Evolutionary conservation across 2,888 invertebrate species (phyloP).

Genomic region (Physocephala rufipes): DNA sequence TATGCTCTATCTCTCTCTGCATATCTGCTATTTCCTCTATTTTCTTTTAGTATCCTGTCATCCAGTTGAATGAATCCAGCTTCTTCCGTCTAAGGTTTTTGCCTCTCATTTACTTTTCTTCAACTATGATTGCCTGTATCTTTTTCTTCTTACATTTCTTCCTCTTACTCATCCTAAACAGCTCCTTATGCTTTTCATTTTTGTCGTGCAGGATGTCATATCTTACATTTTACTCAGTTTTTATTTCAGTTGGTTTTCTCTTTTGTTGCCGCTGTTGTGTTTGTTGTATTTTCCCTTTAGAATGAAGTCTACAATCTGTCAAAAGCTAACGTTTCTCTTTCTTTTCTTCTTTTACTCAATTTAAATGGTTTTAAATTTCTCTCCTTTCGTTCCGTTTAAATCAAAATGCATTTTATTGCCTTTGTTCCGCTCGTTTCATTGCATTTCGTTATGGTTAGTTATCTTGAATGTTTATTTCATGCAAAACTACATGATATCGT

Average conservation of each 20-base stretch:
- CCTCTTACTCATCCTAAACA: not conserved
- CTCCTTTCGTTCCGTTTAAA: constrained; percentile 16
- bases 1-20: no score
- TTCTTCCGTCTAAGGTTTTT: no score
- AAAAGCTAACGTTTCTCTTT: not conserved
- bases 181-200: not conserved
- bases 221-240: constrained; percentile 44
- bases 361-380: not conserved
- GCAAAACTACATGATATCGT: constrained; percentile 12
- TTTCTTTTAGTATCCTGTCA: no score
- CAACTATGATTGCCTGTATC: no score
- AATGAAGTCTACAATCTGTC: not conserved
- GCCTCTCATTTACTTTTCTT: no score
- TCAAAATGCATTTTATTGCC: constrained; percentile 35
- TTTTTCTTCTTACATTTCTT: not conserved
- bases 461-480: constrained; percentile 22
- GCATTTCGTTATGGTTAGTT: not conserved
- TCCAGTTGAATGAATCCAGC: no score
- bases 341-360: not conserved
- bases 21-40: no score
- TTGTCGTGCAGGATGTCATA: constrained; percentile 37
- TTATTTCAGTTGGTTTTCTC: constrained; percentile 1
- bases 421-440: constrained; percentile 18
- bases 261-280: not conserved
- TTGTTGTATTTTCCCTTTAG: not conserved